Conservation (phyloP, 2,113 vertebrate genomes). For the Sapajus apella region DNA sequence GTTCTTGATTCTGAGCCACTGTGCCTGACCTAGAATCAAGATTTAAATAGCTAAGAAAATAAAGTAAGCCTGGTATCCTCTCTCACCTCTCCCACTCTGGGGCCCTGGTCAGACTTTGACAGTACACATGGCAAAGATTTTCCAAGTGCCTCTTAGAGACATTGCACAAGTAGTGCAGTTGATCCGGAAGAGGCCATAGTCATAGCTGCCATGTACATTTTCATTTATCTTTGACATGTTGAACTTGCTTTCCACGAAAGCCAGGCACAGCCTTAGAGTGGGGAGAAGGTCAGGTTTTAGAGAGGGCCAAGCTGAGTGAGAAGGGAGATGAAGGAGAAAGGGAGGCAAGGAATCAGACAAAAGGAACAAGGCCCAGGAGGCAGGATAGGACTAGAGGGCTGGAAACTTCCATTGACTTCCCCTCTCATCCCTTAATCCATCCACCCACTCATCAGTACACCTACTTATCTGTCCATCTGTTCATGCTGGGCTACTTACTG, state of each 20-base stretch:
- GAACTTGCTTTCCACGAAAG: slow-evolving; percentile 67
- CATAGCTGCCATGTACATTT: not conserved
- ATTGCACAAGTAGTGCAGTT: slow-evolving; percentile 78
- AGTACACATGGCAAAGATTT: slow-evolving; percentile 50
- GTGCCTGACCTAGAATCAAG: not conserved
- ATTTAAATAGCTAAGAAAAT: too few species aligned
- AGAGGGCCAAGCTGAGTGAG: too few species aligned
- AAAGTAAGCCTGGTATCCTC: not conserved
- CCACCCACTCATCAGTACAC: too few species aligned
- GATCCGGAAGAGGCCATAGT: slow-evolving; percentile 78
- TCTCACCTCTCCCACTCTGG: not conserved
- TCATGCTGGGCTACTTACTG: too few species aligned
- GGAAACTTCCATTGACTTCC: too few species aligned
- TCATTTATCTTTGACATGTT: slow-evolving; percentile 43
- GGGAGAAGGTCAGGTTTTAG: not conserved
- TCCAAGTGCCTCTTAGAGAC: not conserved
- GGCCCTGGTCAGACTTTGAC: slow-evolving; percentile 39
- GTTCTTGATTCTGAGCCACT: not conserved
- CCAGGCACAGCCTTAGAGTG: slow-evolving; percentile 41
- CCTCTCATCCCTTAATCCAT: too few species aligned
- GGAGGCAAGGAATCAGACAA: too few species aligned
- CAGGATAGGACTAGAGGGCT: too few species aligned
- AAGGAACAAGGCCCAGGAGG: too few species aligned
- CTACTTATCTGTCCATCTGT: too few species aligned
- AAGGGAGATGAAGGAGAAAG: too few species aligned